phyloP scores from a whole-genome alignment of 64 coral and sea anemone genomes.

The Montipora cactus region DNA sequence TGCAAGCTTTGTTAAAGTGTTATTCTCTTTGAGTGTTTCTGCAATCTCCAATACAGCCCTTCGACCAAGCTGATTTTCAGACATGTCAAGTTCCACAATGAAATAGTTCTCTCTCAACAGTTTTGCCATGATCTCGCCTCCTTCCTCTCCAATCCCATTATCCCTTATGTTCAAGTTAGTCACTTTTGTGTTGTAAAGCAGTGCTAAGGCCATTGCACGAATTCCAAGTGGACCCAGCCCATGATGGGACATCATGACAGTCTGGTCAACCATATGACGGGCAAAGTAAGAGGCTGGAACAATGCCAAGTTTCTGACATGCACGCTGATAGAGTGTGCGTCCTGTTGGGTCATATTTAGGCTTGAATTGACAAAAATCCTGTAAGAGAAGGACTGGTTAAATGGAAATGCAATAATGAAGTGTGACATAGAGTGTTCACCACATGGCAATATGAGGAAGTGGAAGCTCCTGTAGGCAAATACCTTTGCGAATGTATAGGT shows the following conservation, averaged over 20 bases:
- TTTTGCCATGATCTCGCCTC: conserved; percentile 79
- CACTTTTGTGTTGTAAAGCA: conserved; percentile 90
- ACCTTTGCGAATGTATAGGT: neutral
- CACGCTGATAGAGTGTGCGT: conserved; percentile 77
- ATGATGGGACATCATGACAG: conserved; percentile 90
- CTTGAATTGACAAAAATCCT: conserved; percentile 60
- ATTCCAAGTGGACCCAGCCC: conserved; percentile 87
- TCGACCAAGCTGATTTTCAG: conserved; percentile 82
- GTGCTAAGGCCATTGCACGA: conserved; percentile 80
- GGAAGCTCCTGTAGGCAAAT: neutral
- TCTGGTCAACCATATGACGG: conserved; percentile 89
- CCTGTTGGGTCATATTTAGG: conserved; percentile 86
- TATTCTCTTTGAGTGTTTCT: conserved; percentile 81
- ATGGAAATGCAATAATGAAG: neutral
- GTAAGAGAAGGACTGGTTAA: neutral
- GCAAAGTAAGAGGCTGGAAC: conserved; percentile 92
- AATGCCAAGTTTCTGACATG: conserved; percentile 89
- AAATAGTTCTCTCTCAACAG: conserved; percentile 93
- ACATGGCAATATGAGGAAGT: neutral
- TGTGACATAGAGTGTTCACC: neutral
- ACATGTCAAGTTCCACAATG: conserved; percentile 86
- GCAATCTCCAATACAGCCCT: conserved; percentile 58
- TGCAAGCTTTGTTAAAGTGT: conserved; percentile 75
- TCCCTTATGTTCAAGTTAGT: conserved; percentile 84
- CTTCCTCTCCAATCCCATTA: conserved; percentile 90